Conservation (phyloP, 2,113 vertebrate genomes). For the Saguinus imperator region DNA sequence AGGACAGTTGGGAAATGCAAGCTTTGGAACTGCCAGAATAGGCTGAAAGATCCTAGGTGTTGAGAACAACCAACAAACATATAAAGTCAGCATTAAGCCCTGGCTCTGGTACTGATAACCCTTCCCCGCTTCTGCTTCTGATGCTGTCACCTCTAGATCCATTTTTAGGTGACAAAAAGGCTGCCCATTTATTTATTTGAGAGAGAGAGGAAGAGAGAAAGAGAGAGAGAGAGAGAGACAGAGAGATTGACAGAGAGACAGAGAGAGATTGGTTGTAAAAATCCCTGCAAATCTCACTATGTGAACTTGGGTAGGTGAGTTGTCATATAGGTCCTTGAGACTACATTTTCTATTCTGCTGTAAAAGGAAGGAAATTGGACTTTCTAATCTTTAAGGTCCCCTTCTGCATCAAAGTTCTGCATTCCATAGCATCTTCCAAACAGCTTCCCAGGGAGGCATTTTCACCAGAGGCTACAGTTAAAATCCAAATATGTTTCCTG, state of each 20-base stretch:
- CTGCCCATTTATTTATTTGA: background rate
- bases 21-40: background rate
- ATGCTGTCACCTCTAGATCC: background rate
- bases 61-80: background rate
- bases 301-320: background rate
- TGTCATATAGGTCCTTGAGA: background rate
- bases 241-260: background rate
- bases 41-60: background rate
- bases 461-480: background rate
- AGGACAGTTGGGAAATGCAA: background rate
- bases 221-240: background rate
- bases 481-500: conserved; percentile 22
- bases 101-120: background rate
- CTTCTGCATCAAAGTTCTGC: background rate
- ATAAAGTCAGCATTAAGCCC: background rate
- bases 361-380: background rate
- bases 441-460: background rate
- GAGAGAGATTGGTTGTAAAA: background rate
- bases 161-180: background rate
- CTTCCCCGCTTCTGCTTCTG: background rate
- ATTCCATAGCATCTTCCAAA: background rate
- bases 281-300: background rate
- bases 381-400: background rate
- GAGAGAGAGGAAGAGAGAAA: background rate
- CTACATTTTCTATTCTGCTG: background rate